phyloP scores from a whole-genome alignment of 92 coral and sea anemone species.

The Parazoanthus swiftii region DNA sequence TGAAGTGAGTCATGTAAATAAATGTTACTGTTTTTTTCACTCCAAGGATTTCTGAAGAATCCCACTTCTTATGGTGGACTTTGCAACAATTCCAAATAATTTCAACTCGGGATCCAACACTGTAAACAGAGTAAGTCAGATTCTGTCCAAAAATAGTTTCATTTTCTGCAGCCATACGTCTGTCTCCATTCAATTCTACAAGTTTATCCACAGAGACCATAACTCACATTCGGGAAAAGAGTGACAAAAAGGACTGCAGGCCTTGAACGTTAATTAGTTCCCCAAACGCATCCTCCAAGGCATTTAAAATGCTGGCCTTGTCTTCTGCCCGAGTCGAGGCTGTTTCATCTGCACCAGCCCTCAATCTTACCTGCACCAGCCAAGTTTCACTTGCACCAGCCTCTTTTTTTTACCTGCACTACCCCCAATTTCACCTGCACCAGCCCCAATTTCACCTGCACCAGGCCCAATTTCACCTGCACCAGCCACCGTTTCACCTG shows the following conservation, averaged over 20 bases:
- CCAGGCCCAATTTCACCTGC: background rate
- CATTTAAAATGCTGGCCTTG: background rate
- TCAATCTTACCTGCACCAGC: no score
- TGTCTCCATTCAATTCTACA: constrained; percentile 10
- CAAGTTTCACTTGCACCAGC: background rate
- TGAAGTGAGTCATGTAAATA: constrained; percentile 39
- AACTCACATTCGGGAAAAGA: constrained; percentile 8
- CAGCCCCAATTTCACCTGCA: no score
- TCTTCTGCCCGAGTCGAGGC: background rate
- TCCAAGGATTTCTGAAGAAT: constrained; percentile 41
- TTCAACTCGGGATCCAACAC: constrained; percentile 43
- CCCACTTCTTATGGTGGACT: constrained; percentile 42
- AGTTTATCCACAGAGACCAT: constrained; percentile 51
- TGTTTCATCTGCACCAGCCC: background rate
- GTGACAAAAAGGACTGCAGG: constrained; percentile 7
- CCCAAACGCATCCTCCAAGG: constrained; percentile 16
- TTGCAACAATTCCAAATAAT: background rate
- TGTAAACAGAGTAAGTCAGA: constrained; percentile 12
- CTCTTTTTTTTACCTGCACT: no score
- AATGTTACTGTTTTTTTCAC: no score
- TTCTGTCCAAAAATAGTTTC: constrained; percentile 11
- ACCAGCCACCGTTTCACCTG: background rate
- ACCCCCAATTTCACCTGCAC: background rate
- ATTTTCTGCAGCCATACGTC: constrained; percentile 9
- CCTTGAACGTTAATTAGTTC: background rate